Evolutionary conservation across 2,113 vertebrate species (phyloP).

Genomic region (Pluvialis apricaria): DNA sequence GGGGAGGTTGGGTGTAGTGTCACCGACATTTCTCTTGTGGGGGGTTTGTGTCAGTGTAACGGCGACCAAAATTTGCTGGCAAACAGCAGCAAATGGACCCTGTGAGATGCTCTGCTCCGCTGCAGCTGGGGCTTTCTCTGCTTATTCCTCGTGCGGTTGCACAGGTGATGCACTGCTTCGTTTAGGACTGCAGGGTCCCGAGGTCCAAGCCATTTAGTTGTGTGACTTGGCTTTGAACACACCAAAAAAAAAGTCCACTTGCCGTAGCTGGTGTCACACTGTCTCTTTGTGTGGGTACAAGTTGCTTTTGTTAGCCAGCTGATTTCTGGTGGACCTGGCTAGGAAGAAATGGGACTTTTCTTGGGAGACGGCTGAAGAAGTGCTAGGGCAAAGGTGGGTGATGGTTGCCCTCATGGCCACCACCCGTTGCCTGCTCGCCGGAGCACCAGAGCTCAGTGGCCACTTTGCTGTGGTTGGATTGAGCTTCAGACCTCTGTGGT

Average conservation of each 20-base stretch:
- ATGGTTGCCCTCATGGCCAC: not conserved
- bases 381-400: not conserved
- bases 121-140: not conserved
- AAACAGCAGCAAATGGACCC: not conserved
- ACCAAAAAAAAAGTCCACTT: not conserved
- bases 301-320: too few relatives aligned
- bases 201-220: not conserved
- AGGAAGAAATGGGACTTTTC: not conserved
- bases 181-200: not conserved
- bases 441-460: not conserved
- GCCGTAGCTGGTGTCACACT: not conserved
- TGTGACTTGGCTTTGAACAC: not conserved
- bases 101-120: not conserved
- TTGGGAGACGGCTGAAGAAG: not conserved
- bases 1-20: not conserved
- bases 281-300: not conserved
- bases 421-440: not conserved
- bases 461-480: not conserved
- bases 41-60: not conserved
- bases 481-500: not conserved
- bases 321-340: not conserved
- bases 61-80: not conserved
- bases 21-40: fast-evolving
- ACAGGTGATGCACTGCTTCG: not conserved
- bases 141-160: not conserved